Base-by-base conservation (phyloP, 1,140 invertebrate species). In the Scaptomyza graminum region DNA sequence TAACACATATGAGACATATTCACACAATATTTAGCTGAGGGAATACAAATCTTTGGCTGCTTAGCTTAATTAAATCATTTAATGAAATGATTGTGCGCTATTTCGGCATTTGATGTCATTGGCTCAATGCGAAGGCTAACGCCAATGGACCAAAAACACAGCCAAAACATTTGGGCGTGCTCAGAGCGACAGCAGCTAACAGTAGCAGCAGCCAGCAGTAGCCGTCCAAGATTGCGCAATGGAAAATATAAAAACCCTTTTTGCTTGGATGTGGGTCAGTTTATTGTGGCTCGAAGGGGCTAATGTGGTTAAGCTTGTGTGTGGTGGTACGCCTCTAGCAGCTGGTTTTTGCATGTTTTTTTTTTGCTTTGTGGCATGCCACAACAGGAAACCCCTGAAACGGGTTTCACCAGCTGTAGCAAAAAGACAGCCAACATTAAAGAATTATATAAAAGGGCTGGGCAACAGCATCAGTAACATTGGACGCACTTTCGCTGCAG, bases 1-100 rank as follows among this genome's bases (percentile, higher is more conserved):
- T 49, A 39, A 66, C 13, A 15, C 15, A 12, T 16, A 15, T 49
- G 28, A 66, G 11, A 15, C 15, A 12, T 28, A 55, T n/a, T 12
- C 47, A 39, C 25, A 57, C 43, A 46, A 5, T 13, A 8, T 8
- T 13, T 12, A 55, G 43, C 1, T 18, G 5, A 13, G 34, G 15
- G 31, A 15, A 34, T 13, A 52, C 61, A 61, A 84, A 76, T 85
- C 63, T 74, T 61, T 68, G 61, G 44, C 75, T 88, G 83, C 88
- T 89, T 83, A 89, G 84, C 80, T 88, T 88, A 88, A 88, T 88
- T 88, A 88, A 88, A 88, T 88, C 84, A 88, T 88, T 88, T 88
- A 88, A 64, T 81, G 84, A 89, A 88, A 88, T 88, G 83, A 88
- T 88, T 88, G 84, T 88, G 83, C 83, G 83, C 76, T 88, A 89